phyloP scores from a whole-genome alignment of 2,797 vertebrate genomes.

The Kryptopterus vitreolus region DNA sequence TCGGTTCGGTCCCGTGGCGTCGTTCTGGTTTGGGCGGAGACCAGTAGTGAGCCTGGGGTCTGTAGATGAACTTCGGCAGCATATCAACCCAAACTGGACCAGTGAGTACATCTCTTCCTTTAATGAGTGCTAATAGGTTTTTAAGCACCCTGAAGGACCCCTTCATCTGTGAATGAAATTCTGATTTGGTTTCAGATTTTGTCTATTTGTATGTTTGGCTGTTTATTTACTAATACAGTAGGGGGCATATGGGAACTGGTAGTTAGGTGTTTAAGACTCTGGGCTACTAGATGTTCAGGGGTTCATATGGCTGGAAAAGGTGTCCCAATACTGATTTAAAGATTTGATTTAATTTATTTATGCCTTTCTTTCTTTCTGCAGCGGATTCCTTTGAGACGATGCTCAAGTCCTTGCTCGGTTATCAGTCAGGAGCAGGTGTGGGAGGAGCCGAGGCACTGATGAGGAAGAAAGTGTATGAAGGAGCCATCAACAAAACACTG shows the following conservation, averaged over 20 bases:
- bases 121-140: not conserved
- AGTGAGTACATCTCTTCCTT: conserved; percentile 70
- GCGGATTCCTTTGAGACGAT: conserved; percentile 95
- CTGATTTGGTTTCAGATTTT: too few relatives aligned
- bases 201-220: too few relatives aligned
- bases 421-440: conserved; percentile 78
- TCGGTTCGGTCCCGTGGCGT: conserved; percentile 86
- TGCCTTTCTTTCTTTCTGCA: conserved; percentile 60
- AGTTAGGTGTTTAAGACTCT: too few relatives aligned
- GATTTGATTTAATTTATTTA: not conserved
- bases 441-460: conserved; percentile 75
- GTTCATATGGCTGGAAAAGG: too few relatives aligned
- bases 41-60: conserved; percentile 92
- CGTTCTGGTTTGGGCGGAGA: conserved; percentile 93
- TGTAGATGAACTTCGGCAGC: conserved; percentile 81
- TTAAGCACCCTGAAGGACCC: not conserved
- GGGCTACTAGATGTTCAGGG: too few relatives aligned
- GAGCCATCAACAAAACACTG: conserved; percentile 78
- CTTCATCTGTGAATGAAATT: not conserved
- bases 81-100: conserved; percentile 89
- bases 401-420: conserved; percentile 92
- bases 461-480: conserved; percentile 87
- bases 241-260: too few relatives aligned
- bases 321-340: not conserved
- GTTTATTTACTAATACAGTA: too few relatives aligned